Conservation (phyloP, 2,113 vertebrate species). For the Cyprinodon variegatus region DNA sequence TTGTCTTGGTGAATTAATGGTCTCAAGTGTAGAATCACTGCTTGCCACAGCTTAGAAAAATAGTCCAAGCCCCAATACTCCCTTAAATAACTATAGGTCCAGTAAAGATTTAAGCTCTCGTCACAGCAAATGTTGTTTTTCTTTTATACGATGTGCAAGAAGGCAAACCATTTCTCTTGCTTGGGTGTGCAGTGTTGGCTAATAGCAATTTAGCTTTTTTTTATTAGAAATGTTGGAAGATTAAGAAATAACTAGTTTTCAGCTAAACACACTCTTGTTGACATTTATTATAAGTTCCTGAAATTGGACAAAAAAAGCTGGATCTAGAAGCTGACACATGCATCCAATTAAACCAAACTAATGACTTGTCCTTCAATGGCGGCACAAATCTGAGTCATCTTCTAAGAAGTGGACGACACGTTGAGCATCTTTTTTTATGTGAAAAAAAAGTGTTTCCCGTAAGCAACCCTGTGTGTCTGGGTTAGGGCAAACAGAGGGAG, state of each 20-base stretch:
- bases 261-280: not conserved
- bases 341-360: conserved; percentile 14
- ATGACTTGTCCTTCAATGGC: conserved; percentile 1
- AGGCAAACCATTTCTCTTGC: not conserved
- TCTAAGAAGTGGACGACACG: conserved; percentile 1
- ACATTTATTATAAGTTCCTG: not conserved
- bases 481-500: not conserved
- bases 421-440: not conserved
- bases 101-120: not conserved
- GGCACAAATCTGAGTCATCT: conserved; percentile 34
- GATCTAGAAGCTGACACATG: conserved; percentile 4
- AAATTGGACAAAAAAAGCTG: not conserved
- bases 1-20: not conserved
- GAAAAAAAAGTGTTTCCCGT: conserved; percentile 10
- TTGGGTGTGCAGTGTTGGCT: not conserved
- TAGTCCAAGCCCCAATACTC: not conserved
- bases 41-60: not conserved
- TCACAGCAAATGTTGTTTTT: not conserved
- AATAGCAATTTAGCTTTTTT: not conserved
- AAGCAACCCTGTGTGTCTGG: conserved; percentile 6
- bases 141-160: not conserved
- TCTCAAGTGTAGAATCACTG: not conserved
- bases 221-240: not conserved
- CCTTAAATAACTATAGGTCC: not conserved
- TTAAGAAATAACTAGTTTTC: not conserved